Evolutionary conservation across 2,113 vertebrate genomes (phyloP).

Genomic region (Serinus canaria): DNA sequence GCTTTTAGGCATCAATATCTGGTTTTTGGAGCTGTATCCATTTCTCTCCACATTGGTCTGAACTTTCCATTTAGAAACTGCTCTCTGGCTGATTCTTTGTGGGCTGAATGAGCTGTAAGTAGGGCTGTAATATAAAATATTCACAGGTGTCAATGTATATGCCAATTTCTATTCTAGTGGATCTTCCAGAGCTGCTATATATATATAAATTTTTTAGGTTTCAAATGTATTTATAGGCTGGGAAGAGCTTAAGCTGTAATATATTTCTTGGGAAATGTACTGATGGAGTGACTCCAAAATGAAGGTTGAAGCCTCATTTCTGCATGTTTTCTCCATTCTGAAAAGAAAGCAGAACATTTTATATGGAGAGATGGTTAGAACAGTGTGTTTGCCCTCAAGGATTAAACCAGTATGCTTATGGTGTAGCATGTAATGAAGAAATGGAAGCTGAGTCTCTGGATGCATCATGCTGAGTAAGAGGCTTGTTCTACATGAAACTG

Average conservation of each 20-base stretch:
- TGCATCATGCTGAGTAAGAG: constrained; percentile 76
- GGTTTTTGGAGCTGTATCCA: background rate
- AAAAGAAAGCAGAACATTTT: constrained; percentile 20
- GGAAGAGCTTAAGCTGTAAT: background rate
- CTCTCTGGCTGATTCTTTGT: background rate
- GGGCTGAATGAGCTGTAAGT: background rate
- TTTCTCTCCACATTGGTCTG: background rate
- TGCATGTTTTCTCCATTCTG: constrained; percentile 32
- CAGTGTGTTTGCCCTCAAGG: constrained; percentile 31
- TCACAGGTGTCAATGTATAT: background rate
- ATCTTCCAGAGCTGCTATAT: background rate
- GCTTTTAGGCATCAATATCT: background rate
- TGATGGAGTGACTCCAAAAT: background rate
- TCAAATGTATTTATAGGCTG: background rate
- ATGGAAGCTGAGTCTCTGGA: constrained; percentile 58
- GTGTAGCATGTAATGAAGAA: constrained; percentile 66
- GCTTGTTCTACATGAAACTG: constrained; percentile 85
- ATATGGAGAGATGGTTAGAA: constrained; percentile 25
- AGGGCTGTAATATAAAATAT: constrained; percentile 22
- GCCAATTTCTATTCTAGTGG: background rate
- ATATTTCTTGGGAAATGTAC: constrained; percentile 8
- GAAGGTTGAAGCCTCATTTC: constrained; percentile 5
- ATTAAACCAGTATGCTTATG: constrained; percentile 65
- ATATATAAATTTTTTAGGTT: background rate
- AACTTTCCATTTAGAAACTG: background rate